Evolutionary conservation across 2,888 invertebrate species (phyloP), one percentile per base, ranked within the genome.

Genomic region (Tenthredo mesomela): DNA sequence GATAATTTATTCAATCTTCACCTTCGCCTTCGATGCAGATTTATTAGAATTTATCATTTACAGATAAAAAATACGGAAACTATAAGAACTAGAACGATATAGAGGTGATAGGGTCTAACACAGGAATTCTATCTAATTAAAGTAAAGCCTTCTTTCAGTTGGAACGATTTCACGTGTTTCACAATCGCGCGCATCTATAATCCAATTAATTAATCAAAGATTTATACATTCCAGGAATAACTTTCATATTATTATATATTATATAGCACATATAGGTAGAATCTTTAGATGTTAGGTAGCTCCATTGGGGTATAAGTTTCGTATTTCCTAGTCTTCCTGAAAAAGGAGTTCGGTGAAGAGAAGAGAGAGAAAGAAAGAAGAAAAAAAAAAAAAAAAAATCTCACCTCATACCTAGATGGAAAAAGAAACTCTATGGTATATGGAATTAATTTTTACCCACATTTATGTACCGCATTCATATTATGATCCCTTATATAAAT

Each of bases 371-470:
- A 7, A 58, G 10, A 61, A 0, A 61, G 4, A 12, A 4, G 25
- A 12, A 12, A 25, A 61, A 12, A 25, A 25, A 3, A 61, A 61
- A 25, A 25, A 3, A 25, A 61, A 25, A 61, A 21, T 10, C 9
- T 61, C 61, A 61, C 61, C 21, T 25, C 25, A 4, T 12, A 7
- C n/a, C n/a, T 54, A 54, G n/a, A 61, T 61, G 21, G 61, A 25
- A 7, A 61, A 61, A 61, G 61, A 61, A 61, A 61, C 61, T 61
- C 9, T 37, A 61, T 25, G 25, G 61, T 25, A 25, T n/a, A 25
- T 12, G 25, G 61, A 61, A 61, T 71, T 71, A 71, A 71, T 71
- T 71, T 71, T 71, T 10, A 37, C 37, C 70, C 37, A 71, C 70
- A 37, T 18, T 70, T 9, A 37, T n/a, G n/a, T n/a, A 37, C 37